Conservation (phyloP, 2,888 invertebrate species). For the Sinentomon sp. region DNA sequence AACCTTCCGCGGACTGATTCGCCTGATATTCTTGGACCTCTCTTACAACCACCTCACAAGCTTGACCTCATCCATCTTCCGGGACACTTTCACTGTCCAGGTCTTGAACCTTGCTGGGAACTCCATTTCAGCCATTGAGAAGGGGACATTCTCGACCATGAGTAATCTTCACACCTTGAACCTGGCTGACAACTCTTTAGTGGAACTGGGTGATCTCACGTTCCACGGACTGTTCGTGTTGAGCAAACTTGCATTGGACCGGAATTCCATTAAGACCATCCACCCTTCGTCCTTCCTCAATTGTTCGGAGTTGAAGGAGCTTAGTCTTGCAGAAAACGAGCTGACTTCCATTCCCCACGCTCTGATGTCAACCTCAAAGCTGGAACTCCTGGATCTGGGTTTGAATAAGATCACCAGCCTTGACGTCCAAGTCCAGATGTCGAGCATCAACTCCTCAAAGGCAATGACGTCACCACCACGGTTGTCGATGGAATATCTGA, state of each 20-base stretch:
- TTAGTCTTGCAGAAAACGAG: constrained; percentile 43
- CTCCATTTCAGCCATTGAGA: constrained; percentile 30
- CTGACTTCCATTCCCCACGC: constrained; percentile 34
- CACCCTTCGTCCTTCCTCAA: constrained; percentile 43
- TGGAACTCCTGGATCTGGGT: constrained; percentile 50
- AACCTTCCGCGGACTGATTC: constrained; percentile 41
- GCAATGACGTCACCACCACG: no score
- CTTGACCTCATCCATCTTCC: constrained; percentile 40
- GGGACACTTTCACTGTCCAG: constrained; percentile 43
- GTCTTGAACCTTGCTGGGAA: constrained; percentile 44
- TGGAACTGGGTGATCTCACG: constrained; percentile 36
- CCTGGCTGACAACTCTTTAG: constrained; percentile 39
- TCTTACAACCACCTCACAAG: constrained; percentile 40
- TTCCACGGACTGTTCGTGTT: constrained; percentile 43
- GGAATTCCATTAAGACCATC: constrained; percentile 38
- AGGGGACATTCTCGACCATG: constrained; percentile 42
- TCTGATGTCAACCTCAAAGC: constrained; percentile 34
- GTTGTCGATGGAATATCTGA: no score
- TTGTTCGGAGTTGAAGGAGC: constrained; percentile 44
- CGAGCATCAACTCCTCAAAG: no score
- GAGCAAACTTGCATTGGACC: constrained; percentile 41
- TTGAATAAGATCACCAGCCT: constrained; percentile 48
- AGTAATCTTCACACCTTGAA: constrained; percentile 47
- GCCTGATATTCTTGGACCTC: constrained; percentile 43
- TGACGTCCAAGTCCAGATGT: no score